phyloP scores from a whole-genome alignment of 2,113 vertebrate genomes.

The Oreotrochilus melanogaster region DNA sequence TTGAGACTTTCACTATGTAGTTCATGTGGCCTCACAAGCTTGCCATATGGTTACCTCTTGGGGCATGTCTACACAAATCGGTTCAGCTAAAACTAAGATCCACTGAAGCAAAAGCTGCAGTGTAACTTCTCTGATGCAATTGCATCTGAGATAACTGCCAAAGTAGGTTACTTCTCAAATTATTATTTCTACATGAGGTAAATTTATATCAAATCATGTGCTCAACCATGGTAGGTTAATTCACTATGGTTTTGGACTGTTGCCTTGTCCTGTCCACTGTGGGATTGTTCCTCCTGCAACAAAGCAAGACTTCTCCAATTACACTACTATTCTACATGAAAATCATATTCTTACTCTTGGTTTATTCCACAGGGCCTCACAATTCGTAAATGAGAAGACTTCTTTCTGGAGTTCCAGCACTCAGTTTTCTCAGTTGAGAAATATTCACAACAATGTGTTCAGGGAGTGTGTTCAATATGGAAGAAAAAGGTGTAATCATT shows the following conservation, averaged over 20 bases:
- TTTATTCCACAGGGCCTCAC: not conserved
- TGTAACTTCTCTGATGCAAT: slow-evolving; percentile 55
- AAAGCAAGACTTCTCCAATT: not conserved
- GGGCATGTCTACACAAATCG: slow-evolving; percentile 43
- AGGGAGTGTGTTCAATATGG: not conserved
- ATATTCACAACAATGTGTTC: not conserved
- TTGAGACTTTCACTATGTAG: not conserved
- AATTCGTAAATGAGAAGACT: not conserved
- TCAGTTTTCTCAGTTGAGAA: not conserved
- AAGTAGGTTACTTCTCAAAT: slow-evolving; percentile 37
- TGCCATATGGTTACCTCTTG: slow-evolving; percentile 63
- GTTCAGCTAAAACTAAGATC: slow-evolving; percentile 34
- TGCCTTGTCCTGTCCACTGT: not conserved
- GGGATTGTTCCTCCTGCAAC: not conserved
- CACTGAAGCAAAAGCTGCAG: slow-evolving; percentile 54
- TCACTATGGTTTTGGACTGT: not conserved
- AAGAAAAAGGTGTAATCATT: not conserved
- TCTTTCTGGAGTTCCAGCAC: not conserved
- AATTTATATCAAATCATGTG: slow-evolving; percentile 1
- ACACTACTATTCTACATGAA: not conserved
- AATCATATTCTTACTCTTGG: not conserved
- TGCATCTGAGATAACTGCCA: slow-evolving; percentile 44
- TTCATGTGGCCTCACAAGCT: slow-evolving; percentile 21
- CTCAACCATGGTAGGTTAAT: not conserved
- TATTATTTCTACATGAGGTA: slow-evolving; percentile 53